Base-by-base conservation (phyloP, 2,797 vertebrate species). In the Rhinophrynus dorsalis region DNA sequence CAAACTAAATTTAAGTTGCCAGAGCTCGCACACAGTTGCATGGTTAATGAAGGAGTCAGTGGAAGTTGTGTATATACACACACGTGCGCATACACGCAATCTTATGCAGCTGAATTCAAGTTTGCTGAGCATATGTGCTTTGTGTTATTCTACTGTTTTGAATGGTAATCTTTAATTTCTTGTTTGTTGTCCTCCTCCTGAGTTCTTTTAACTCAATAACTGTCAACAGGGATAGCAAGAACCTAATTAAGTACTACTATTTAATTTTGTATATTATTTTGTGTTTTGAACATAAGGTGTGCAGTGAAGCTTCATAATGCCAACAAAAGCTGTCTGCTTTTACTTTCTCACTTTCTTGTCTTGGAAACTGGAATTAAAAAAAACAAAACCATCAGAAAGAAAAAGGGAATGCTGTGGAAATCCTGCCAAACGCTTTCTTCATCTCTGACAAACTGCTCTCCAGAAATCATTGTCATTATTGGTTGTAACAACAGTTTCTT, bases 311-410 rank as follows among this genome's bases (percentile, higher is more conserved):
- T 75, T 69, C 68, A 1, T 72, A 47, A 61, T 47, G 44, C 69
- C 65, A 79, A 76, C 68, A 78, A 74, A 13, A 80, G 76, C 73
- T 75, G 79, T 74, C 60, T 60, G 18, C 45, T 67, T 38, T 79
- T 65, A n/a, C n/a, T n/a, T n/a, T n/a, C n/a, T n/a, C n/a, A n/a
- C n/a, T n/a, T 70, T 12, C 13, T n/a, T 54, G 18, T 24, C 11
- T 69, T 83, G 13, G 10, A 83, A 82, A 83, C 82, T 84, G 83
- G 84, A 88, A 81, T 8, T 72, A 50, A 52, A 32, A 54, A 75
- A 27, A 62, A 51, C 37, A 66, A 11, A 21, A 35, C 40, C 38
- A 23, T 37, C 74, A 70, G 30, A 30, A 59, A n/a, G n/a, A n/a
- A 77, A 74, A 76, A 51, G 6, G 73, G 56, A 47, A 38, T 35